phyloP scores from a whole-genome alignment of 2,113 vertebrate species.

The Trogon surrucura region DNA sequence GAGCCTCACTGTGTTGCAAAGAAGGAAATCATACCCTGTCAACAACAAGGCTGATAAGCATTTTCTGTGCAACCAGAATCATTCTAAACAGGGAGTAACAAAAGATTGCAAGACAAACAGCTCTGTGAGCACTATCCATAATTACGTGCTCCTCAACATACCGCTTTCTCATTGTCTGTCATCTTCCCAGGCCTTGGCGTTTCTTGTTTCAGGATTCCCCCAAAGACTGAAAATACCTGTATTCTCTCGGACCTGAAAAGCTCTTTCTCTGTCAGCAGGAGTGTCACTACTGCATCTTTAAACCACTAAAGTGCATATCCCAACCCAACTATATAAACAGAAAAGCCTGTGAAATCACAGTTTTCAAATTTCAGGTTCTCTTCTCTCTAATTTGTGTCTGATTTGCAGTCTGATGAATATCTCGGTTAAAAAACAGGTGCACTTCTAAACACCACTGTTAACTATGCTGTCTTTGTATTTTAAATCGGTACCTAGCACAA shows the following conservation, averaged over 20 bases:
- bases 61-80: neutral
- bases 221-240: conserved; percentile 18
- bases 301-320: neutral
- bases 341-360: neutral
- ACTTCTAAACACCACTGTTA: neutral
- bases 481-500: neutral
- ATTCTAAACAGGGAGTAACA: neutral
- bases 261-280: neutral
- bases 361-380: neutral
- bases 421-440: neutral
- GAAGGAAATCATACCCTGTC: neutral
- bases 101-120: neutral
- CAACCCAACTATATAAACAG: neutral
- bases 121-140: neutral
- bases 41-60: neutral
- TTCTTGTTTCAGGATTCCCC: neutral
- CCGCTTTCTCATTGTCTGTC: neutral
- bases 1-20: neutral
- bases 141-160: neutral
- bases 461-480: neutral
- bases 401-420: neutral
- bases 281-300: neutral
- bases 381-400: neutral
- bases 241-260: neutral
- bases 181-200: neutral